A percentile compares a stretch with the other conserved stretches of the same genome.
Conservation (phyloP, 2,888 invertebrate species). For the Apamea monoglypha region DNA sequence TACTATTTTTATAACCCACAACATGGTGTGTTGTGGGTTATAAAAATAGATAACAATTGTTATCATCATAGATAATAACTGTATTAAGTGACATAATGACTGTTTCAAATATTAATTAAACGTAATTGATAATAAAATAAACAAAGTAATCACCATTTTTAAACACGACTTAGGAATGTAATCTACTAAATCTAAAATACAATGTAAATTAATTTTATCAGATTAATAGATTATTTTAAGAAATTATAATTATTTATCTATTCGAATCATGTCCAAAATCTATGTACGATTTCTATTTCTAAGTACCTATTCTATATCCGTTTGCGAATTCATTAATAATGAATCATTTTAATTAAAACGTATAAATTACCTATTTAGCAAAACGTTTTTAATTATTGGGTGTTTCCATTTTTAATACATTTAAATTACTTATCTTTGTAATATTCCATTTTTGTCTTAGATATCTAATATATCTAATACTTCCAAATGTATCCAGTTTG, state of each 20-base stretch:
- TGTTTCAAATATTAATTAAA: neutral
- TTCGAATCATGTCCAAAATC: conserved; percentile 27
- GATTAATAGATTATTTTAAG: conserved; percentile 28
- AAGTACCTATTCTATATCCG: conserved; percentile 36
- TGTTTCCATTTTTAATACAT: neutral
- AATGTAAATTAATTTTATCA: conserved; percentile 33
- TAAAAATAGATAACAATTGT: no score
- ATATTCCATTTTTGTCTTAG: no score
- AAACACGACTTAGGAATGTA: conserved; percentile 24
- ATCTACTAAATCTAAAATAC: conserved; percentile 29
- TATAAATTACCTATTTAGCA: neutral
- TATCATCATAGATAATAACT: neutral
- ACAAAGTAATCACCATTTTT: neutral
- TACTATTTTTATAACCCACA: neutral
- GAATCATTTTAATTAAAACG: conserved; percentile 20
- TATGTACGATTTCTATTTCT: conserved; percentile 9
- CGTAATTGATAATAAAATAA: conserved; percentile 10
- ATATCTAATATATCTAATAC: no score
- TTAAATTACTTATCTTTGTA: neutral
- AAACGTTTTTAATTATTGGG: conserved; percentile 12
- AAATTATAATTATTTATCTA: conserved; percentile 17
- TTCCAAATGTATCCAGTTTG: neutral
- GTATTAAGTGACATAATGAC: neutral
- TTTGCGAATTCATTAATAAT: conserved; percentile 37
- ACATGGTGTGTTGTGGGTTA: no score